Base-by-base conservation (phyloP, 2,797 vertebrate species). In the Falco berigora region DNA sequence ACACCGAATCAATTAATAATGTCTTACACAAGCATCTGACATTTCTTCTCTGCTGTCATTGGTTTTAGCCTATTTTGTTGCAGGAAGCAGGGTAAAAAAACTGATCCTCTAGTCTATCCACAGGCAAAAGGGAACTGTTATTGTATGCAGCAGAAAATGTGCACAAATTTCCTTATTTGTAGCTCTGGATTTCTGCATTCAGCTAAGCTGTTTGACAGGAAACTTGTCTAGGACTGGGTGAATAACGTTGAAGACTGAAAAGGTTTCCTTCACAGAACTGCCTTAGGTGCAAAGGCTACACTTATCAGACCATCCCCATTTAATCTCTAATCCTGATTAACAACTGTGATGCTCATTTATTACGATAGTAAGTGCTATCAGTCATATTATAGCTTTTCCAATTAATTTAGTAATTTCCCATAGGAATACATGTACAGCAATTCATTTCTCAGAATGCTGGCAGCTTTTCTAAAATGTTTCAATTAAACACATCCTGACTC, bases 391-490 rank as follows among this genome's bases (percentile, higher is more conserved):
- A 88, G 62, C 40, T 69, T 91, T 79, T 93, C 66, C 62, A 92
- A 61, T 91, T 94, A 88, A 88, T 83, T 49, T 56, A 62, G 58
- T 94, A 32, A 90, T 91, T 92, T 95, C 80, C 73, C 73, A 81
- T 44, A 67, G 61, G 92, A 92, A 84, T 86, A 86, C 49, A 81
- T 0, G 1, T 53, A 62, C 28, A 90, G 49, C 62, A 71, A 90
- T 78, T 86, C 0, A 28, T 91, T 88, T 69, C 56, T 80, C n/a
- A 73, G 59, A 88, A 74, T 12, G 12, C 7, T 83, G 75, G 49
- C 82, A 90, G 61, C 36, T 94, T 92, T 84, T 81, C 55, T 47
- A n/a, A 83, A 75, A 36, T 47, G 11, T 47, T 94, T 95, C 78
- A 67, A 6, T 92, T 89, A 83, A 95, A 90, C 44, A 75, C 14